A percentile compares a stretch with the other conserved stretches of the same genome.
phyloP scores from a whole-genome alignment of 2,888 invertebrate species.

The Sphaeridia pumilis region DNA sequence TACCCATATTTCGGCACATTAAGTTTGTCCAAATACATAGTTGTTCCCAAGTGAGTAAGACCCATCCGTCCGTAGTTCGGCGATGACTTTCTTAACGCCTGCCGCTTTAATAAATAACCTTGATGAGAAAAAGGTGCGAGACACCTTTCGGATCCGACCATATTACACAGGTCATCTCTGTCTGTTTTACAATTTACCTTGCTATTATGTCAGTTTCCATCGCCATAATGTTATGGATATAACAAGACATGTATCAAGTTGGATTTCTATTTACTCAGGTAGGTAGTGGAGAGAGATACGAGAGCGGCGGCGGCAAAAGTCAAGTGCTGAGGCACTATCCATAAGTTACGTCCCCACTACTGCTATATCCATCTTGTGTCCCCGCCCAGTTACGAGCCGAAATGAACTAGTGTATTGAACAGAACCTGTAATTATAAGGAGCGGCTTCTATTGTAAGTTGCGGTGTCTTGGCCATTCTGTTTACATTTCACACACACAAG shows the following conservation, averaged over 20 bases:
- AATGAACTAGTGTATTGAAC: slow-evolving; percentile 3
- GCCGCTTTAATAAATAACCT: slow-evolving; percentile 14
- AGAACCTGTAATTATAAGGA: slow-evolving; percentile 15
- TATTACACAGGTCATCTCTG: slow-evolving; percentile 7
- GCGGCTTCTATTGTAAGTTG: slow-evolving; percentile 2
- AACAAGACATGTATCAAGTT: too few relatives aligned
- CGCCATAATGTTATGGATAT: too few relatives aligned
- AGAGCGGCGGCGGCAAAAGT: too few relatives aligned
- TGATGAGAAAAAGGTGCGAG: slow-evolving; percentile 15
- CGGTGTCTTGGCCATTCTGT: slow-evolving; percentile 14
- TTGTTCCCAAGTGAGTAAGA: not conserved
- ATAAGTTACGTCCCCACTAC: too few relatives aligned
- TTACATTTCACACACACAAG: slow-evolving; percentile 12
- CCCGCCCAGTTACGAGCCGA: slow-evolving; percentile 1
- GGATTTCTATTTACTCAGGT: too few relatives aligned
- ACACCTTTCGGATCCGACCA: slow-evolving; percentile 3
- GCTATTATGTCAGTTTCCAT: slow-evolving; percentile 4
- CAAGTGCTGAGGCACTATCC: too few relatives aligned
- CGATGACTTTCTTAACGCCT: slow-evolving; percentile 6
- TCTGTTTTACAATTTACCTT: slow-evolving; percentile 11
- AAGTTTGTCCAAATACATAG: too few relatives aligned
- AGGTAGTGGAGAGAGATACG: too few relatives aligned
- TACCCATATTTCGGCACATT: too few relatives aligned
- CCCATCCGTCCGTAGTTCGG: too few relatives aligned
- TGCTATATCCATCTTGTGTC: not conserved